Base-by-base conservation (phyloP, 1,140 invertebrate species). In the Steinernema feltiae region DNA sequence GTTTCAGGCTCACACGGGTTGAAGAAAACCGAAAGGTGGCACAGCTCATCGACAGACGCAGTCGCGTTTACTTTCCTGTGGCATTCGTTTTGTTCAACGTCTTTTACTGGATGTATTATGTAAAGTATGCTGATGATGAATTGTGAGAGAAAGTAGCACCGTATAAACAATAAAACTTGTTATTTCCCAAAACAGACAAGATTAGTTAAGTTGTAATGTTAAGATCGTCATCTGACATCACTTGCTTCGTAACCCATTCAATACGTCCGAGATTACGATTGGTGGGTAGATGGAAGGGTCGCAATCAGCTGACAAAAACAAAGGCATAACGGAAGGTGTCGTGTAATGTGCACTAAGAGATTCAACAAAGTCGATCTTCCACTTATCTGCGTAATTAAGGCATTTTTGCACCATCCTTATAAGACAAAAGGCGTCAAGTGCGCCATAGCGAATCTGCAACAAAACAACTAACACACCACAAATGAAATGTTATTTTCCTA, bases 1-100 rank as follows among this genome's bases (percentile, higher is more conserved):
- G 48, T 79, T 80, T 75, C 70, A 82, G 81, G 70, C 70, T 76
- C 21, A 76, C 75, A 48, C 73, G 81, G 32, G 75, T 82, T 1
- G 81, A 82, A 29, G 73, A 81, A 48, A 82, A 82, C 63, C 78
- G 81, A 17, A 82, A 82, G 73, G 53, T 79, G 18, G 81, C 81
- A 21, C 81, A 82, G 35, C 30, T 41, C 31, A 82, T 82, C 30
- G 81, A 82, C 70, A 29, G 76, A 15, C 32, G 78, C 3, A 79
- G 78, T 63, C 75, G 81, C 3, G 46, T 76, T 7, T 81, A 75
- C 15, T 82, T 82, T 69, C 81, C 81, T 1, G 53, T 82, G 30
- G 75, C 73, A 18, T 82, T 82, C 71, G 69, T 82, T n/a, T 21
- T 82, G 27, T 82, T 82, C 70, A 79, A 82, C 32, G 73, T 79